Evolutionary conservation across 1,140 invertebrate species (phyloP), one percentile per base, ranked within the genome.

Genomic region (Theocolax elegans): DNA sequence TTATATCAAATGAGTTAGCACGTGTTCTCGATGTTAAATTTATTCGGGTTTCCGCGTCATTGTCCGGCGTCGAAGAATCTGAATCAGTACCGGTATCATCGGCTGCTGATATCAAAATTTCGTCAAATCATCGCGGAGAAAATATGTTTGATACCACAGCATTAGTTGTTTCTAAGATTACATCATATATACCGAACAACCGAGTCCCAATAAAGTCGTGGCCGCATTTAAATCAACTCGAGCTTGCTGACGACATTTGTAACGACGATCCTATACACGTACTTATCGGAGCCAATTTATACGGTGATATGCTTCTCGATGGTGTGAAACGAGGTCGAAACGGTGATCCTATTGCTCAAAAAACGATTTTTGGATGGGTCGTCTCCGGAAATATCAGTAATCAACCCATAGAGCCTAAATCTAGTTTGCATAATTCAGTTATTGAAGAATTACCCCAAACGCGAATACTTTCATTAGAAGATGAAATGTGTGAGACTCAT

Each of bases 401-500:
- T n/a, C n/a, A n/a, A n/a, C n/a, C n/a, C n/a, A n/a, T n/a, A n/a
- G n/a, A n/a, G n/a, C n/a, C n/a, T n/a, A n/a, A n/a, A n/a, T 9
- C 38, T 9, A 8, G 38, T 9, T 8, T 15, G 15, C 7, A 40
- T 15, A 8, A 40, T 40, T 8, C 38, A 40, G 38, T 8, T 40
- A 15, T 9, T 40, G 38, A 72, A 48, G 54, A 1, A 3, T 19
- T 23, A n/a, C 27, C 8, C 15, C 9, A 6, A n/a, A 54, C 10
- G 49, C 38, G 1, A 38, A 54, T 1, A 19, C n/a, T n/a, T n/a
- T n/a, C n/a, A n/a, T n/a, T n/a, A n/a, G n/a, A n/a, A n/a, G n/a
- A n/a, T n/a, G n/a, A 15, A 12, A 3, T 59, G 27, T 69, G 54
- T 21, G 42, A 69, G 27, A 19, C 10, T 9, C 44, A 69, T 51